Conservation (phyloP, 2,113 vertebrate genomes). For the Montifringilla adamsi region DNA sequence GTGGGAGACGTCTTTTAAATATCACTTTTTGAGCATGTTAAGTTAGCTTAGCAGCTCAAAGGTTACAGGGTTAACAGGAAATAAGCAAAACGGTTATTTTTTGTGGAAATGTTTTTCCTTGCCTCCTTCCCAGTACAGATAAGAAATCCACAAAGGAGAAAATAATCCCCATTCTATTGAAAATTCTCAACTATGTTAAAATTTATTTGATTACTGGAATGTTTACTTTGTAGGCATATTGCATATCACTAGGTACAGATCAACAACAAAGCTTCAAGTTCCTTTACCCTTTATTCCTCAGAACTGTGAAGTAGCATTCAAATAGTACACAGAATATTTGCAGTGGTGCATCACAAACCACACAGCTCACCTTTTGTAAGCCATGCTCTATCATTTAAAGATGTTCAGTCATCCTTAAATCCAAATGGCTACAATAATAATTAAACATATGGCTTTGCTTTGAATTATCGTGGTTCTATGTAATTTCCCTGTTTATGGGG, state of each 20-base stretch:
- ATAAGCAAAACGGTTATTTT: background rate
- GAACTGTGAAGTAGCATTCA: background rate
- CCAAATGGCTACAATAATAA: background rate
- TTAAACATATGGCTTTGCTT: background rate
- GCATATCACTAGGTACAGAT: background rate
- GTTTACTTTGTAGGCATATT: background rate
- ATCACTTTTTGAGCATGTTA: background rate
- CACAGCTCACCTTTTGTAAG: background rate
- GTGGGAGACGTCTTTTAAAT: background rate
- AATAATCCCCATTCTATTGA: background rate
- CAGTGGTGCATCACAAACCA: background rate
- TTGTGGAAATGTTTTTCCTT: background rate
- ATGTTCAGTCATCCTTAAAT: background rate
- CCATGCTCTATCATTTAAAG: background rate
- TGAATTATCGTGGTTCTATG: background rate
- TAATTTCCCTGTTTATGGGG: background rate
- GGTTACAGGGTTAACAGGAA: background rate
- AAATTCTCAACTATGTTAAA: background rate
- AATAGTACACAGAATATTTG: background rate
- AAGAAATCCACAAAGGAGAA: background rate
- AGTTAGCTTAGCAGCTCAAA: background rate
- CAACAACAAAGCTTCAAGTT: background rate
- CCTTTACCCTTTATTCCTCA: background rate
- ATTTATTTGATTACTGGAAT: background rate
- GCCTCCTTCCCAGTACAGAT: background rate